These are phyloP conservation scores for Protonibea diacanthus DNA, from an alignment of 2,797 vertebrate species.

Conservation along the genomic window DNA sequence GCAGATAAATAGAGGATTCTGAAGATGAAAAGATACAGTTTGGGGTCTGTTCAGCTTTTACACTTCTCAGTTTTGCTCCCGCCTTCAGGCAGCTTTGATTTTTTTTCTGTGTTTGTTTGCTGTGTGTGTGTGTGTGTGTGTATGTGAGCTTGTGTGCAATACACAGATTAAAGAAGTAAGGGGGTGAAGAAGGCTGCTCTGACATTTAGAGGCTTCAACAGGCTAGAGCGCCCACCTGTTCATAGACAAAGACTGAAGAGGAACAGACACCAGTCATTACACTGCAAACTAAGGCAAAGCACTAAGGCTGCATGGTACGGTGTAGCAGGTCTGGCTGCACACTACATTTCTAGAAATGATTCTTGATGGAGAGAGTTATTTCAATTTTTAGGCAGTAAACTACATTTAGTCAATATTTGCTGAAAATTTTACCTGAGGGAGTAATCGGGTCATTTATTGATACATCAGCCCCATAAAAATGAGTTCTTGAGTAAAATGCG, in stretches of 20 bases:
- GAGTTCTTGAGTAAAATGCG: background rate
- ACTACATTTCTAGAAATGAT: background rate
- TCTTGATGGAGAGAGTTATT: background rate
- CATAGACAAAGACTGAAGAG: constrained; percentile 57
- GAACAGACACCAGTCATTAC: constrained; percentile 65
- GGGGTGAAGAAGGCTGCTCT: constrained; percentile 81
- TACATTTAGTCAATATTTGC: background rate
- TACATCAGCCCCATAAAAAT: background rate
- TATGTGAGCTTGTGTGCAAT: constrained; percentile 39
- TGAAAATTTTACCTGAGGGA: background rate
- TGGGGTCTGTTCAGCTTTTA: constrained; percentile 69
- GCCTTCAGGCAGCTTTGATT: constrained; percentile 76
- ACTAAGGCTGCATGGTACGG: constrained; percentile 8
- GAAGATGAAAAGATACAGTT: constrained; percentile 74
- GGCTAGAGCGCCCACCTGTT: constrained; percentile 69
- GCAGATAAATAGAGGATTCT: constrained; percentile 69
- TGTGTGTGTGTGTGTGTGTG: constrained; percentile 23
- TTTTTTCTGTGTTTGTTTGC: constrained; percentile 58
- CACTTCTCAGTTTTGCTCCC: constrained; percentile 65
- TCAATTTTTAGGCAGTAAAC: background rate
- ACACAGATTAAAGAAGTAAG: constrained; percentile 76
- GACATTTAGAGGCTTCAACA: constrained; percentile 79
- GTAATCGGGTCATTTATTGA: background rate
- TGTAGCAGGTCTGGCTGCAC: background rate
- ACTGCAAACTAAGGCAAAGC: constrained; percentile 38